phyloP scores from a whole-genome alignment of 2,113 vertebrate species.

The human region DNA sequence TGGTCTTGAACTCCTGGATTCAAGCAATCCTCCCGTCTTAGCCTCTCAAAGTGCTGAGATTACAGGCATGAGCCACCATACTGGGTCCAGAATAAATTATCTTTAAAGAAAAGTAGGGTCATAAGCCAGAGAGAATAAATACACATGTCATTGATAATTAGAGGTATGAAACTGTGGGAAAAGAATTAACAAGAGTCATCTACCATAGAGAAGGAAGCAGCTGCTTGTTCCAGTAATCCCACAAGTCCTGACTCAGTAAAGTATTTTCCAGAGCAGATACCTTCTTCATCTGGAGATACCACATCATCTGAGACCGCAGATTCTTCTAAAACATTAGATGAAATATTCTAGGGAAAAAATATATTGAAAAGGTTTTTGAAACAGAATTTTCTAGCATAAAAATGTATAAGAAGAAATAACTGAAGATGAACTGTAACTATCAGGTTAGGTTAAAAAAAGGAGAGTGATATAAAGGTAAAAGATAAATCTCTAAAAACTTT shows the following conservation, averaged over 20 bases:
- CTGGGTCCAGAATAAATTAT: not conserved
- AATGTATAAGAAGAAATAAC: not conserved
- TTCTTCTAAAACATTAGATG: conserved; percentile 98
- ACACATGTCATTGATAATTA: not conserved
- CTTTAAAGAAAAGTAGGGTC: conserved; percentile 19
- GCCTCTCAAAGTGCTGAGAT: too few species aligned
- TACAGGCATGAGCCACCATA: too few species aligned
- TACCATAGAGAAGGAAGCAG: conserved; percentile 98
- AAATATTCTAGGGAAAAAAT: conserved; percentile 91
- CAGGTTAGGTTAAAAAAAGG: not conserved
- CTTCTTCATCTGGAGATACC: conserved; percentile 98
- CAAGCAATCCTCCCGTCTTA: too few species aligned
- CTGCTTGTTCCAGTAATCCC: conserved; percentile 97
- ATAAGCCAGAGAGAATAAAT: not conserved
- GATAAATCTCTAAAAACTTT: not conserved
- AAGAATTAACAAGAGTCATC: conserved; percentile 65
- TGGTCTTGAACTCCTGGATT: too few species aligned
- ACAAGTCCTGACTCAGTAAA: conserved; percentile 98
- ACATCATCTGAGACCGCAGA: conserved; percentile 99
- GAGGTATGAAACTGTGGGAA: not conserved
- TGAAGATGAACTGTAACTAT: not conserved
- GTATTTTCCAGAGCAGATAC: conserved; percentile 99
- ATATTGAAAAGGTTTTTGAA: not conserved
- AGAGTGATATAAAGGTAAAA: not conserved
- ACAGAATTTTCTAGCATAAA: conserved; percentile 21